A percentile compares a stretch with the other conserved stretches of the same genome.
Evolutionary conservation across 2,888 invertebrate species (phyloP).

Genomic region (Drosophila leonis): DNA sequence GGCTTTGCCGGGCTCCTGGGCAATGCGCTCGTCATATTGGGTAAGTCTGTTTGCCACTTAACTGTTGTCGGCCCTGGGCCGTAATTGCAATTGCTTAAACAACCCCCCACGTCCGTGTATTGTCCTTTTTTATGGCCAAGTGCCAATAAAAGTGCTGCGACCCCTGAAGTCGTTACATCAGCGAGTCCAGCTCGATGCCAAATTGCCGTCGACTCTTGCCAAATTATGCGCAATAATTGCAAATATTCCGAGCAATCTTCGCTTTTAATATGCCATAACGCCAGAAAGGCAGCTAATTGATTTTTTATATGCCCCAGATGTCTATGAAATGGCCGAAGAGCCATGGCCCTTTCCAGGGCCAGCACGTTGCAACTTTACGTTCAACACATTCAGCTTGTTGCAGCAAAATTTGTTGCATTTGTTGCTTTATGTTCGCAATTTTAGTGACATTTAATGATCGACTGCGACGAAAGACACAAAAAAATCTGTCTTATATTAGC

Average conservation of each 20-base stretch:
- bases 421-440: neutral
- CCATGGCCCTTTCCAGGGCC: neutral
- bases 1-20: constrained; percentile 95
- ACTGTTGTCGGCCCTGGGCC: neutral
- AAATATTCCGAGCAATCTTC: constrained; percentile 40
- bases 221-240: constrained; percentile 77
- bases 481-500: neutral
- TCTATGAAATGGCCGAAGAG: neutral
- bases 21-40: constrained; percentile 93
- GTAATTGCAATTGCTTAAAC: constrained; percentile 11
- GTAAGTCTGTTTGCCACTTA: constrained; percentile 72
- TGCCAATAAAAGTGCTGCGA: constrained; percentile 15
- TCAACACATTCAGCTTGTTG: constrained; percentile 16
- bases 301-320: constrained; percentile 52
- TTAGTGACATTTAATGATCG: constrained; percentile 2
- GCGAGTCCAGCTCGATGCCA: constrained; percentile 21
- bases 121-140: constrained; percentile 14
- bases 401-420: constrained; percentile 12
- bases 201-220: constrained; percentile 36
- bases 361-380: constrained; percentile 21
- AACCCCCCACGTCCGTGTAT: neutral
- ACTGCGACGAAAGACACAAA: neutral
- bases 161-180: constrained; percentile 44
- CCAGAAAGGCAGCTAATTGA: constrained; percentile 56
- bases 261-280: constrained; percentile 34